Percentiles rank a stretch among this genome's conserved stretches.
Conservation (phyloP, 2,888 invertebrate species). For the Sialis fuliginosa region DNA sequence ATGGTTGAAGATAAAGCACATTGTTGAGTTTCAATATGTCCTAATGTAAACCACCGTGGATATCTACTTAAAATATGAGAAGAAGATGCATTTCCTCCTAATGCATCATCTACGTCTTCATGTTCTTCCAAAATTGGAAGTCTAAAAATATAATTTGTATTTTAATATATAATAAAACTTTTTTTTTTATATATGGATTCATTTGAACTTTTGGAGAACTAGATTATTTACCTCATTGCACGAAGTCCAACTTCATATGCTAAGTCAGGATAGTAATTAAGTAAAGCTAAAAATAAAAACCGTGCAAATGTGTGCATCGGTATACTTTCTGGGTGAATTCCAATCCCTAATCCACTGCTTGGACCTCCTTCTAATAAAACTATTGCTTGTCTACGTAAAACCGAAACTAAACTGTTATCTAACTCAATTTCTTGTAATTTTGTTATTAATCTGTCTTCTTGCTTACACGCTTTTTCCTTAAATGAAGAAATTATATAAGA, state of each 20-base stretch:
- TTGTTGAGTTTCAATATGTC: constrained; percentile 66
- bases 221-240: constrained; percentile 41
- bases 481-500: constrained; percentile 7
- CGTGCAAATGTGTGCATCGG: constrained; percentile 73
- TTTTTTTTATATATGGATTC: too few relatives aligned
- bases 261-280: constrained; percentile 57
- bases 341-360: constrained; percentile 52
- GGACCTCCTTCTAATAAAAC: constrained; percentile 61
- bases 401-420: constrained; percentile 49
- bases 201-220: too few relatives aligned
- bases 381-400: constrained; percentile 46
- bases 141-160: constrained; percentile 20
- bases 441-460: constrained; percentile 61
- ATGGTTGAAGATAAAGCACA: constrained; percentile 61
- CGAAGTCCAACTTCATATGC: constrained; percentile 63
- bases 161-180: not conserved
- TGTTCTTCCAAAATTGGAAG: constrained; percentile 57
- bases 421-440: constrained; percentile 61
- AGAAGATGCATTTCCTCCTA: constrained; percentile 27
- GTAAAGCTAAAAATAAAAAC: constrained; percentile 58
- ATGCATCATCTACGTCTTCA: constrained; percentile 42
- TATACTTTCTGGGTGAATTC: constrained; percentile 63
- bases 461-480: constrained; percentile 46
- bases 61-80: constrained; percentile 39
- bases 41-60: constrained; percentile 62